A percentile compares a stretch with the other conserved stretches of the same genome.
phyloP scores from a whole-genome alignment of 2,113 vertebrate genomes.

The Psophia crepitans region DNA sequence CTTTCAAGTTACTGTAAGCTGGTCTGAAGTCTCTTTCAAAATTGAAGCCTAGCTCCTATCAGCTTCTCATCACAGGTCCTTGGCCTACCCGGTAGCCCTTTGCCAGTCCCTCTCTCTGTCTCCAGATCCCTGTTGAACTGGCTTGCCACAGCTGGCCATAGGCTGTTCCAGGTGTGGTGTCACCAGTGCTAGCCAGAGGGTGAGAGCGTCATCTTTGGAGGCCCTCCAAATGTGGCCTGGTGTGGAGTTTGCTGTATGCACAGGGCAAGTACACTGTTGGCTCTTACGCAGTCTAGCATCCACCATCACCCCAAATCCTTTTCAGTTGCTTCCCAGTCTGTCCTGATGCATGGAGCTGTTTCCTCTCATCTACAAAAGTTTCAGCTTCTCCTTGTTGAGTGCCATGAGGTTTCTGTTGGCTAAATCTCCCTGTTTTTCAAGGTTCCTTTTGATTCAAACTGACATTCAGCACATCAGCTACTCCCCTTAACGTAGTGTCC shows the following conservation, averaged over 20 bases:
- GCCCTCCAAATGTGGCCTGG: not conserved
- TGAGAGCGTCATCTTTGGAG: not conserved
- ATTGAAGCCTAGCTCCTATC: not conserved
- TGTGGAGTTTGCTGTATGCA: not conserved
- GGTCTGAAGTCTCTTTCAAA: not conserved
- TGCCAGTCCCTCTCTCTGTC: not conserved
- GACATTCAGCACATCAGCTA: not conserved
- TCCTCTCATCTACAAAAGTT: not conserved
- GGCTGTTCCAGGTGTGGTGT: not conserved
- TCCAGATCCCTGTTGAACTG: not conserved
- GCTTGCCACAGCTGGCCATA: not conserved
- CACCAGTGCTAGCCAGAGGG: not conserved
- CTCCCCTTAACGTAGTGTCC: not conserved
- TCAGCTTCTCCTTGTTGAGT: not conserved
- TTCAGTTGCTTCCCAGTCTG: not conserved
- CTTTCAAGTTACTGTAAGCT: not conserved
- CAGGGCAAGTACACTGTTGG: not conserved
- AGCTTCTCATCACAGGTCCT: not conserved
- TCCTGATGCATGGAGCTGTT: not conserved
- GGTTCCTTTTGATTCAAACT: not conserved
- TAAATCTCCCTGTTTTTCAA: not conserved
- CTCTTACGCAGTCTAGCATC: not conserved
- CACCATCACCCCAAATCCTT: not conserved
- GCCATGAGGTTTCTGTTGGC: not conserved
- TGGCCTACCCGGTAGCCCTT: not conserved